Evolutionary conservation across 2,113 vertebrate species (phyloP).

Genomic region (Acrocephalus kingi): DNA sequence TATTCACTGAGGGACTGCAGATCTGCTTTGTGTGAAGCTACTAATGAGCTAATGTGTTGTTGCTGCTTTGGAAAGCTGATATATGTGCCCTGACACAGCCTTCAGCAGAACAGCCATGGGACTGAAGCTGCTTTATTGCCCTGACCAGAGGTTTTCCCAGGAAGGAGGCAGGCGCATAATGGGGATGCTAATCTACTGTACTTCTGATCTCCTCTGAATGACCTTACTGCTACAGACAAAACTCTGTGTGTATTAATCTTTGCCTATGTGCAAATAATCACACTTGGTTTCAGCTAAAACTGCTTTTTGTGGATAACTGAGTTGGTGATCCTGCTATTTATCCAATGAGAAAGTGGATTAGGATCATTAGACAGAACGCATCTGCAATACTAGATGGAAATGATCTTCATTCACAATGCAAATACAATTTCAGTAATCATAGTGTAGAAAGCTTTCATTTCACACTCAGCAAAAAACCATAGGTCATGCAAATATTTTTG

Average conservation of each 20-base stretch:
- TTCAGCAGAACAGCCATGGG: neutral
- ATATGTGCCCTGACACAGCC: neutral
- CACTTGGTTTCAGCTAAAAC: neutral
- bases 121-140: slow-evolving; percentile 18
- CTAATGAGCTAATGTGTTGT: slow-evolving; percentile 14
- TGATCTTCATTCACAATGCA: neutral
- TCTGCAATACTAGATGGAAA: neutral
- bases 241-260: neutral
- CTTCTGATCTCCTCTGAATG: slow-evolving; percentile 26
- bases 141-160: neutral
- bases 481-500: neutral
- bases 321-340: neutral
- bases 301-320: neutral
- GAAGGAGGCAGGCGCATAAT: slow-evolving; percentile 14
- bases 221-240: slow-evolving; percentile 18
- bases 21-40: neutral
- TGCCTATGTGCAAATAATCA: neutral
- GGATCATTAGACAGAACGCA: neutral
- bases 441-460: neutral
- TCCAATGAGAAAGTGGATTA: neutral
- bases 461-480: neutral
- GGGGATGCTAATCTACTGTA: slow-evolving; percentile 21
- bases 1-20: neutral
- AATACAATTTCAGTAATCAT: neutral
- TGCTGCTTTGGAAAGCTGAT: slow-evolving; percentile 16